These are phyloP conservation scores for Phoronis australis DNA, from an alignment of 2,888 invertebrate species.

Conservation along the genomic window DNA sequence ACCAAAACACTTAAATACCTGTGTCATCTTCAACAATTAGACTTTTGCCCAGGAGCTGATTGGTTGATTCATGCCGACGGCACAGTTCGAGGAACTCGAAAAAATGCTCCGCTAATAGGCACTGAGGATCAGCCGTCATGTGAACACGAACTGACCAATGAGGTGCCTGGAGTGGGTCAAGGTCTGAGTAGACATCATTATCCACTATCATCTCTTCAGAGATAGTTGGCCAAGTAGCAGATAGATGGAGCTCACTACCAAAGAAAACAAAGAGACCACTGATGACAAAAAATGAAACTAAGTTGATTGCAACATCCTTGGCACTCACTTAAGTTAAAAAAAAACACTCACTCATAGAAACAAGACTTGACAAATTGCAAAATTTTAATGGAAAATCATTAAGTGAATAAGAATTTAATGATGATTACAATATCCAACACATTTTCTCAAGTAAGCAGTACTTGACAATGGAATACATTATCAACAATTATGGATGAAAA, in stretches of 20 bases:
- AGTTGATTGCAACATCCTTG: too few relatives aligned
- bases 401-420: too few relatives aligned
- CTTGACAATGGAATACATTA: too few relatives aligned
- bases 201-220: constrained; percentile 82
- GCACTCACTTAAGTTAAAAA: too few relatives aligned
- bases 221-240: constrained; percentile 80
- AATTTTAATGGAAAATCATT: too few relatives aligned
- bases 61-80: constrained; percentile 46
- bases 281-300: too few relatives aligned
- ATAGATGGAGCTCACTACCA: constrained; percentile 66
- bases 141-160: constrained; percentile 62
- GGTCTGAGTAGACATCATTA: constrained; percentile 78
- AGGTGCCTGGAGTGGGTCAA: constrained; percentile 73
- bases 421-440: too few relatives aligned
- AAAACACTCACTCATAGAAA: too few relatives aligned
- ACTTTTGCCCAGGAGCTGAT: constrained; percentile 60
- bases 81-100: constrained; percentile 67
- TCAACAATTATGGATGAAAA: too few relatives aligned
- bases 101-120: constrained; percentile 72
- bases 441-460: too few relatives aligned
- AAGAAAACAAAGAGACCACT: constrained; percentile 3
- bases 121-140: constrained; percentile 65
- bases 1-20: constrained; percentile 12
- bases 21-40: constrained; percentile 18
- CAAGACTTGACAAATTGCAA: too few relatives aligned